Percentiles rank a stretch among this genome's conserved stretches.
Evolutionary conservation across 2,113 vertebrate species (phyloP).

Genomic region (Microcebus ravelobensis): DNA sequence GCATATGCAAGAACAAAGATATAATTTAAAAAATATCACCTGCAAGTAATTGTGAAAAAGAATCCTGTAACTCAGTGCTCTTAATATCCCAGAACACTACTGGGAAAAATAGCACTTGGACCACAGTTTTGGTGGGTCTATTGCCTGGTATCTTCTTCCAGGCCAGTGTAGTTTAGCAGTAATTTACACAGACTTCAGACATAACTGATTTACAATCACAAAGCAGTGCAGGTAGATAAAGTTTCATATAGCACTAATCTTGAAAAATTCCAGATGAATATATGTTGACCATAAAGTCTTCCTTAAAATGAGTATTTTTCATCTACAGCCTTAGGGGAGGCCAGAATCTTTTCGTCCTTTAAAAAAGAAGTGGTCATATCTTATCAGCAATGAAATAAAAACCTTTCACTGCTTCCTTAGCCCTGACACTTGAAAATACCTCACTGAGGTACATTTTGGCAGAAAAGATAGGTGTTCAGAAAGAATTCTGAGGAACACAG

Average conservation of each 20-base stretch:
- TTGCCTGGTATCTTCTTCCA: background rate
- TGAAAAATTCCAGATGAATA: background rate
- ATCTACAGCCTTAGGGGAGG: background rate
- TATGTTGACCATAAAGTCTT: background rate
- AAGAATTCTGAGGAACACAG: background rate
- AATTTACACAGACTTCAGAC: background rate
- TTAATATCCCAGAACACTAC: background rate
- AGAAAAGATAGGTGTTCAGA: conserved; percentile 12
- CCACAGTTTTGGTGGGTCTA: background rate
- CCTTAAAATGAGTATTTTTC: background rate
- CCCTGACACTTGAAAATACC: background rate
- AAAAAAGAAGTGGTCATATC: background rate
- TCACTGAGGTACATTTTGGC: background rate
- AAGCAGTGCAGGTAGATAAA: background rate
- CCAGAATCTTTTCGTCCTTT: background rate
- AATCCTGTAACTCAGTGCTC: background rate
- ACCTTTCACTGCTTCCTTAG: background rate
- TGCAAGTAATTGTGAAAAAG: background rate
- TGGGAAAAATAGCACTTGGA: background rate
- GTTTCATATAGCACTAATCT: background rate
- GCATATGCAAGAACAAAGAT: background rate
- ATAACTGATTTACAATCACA: background rate
- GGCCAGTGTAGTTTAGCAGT: background rate
- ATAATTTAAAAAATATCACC: background rate
- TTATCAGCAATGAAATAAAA: background rate